Conservation (phyloP, 2,113 vertebrate species). For the Dendropsophus ebraccatus region DNA sequence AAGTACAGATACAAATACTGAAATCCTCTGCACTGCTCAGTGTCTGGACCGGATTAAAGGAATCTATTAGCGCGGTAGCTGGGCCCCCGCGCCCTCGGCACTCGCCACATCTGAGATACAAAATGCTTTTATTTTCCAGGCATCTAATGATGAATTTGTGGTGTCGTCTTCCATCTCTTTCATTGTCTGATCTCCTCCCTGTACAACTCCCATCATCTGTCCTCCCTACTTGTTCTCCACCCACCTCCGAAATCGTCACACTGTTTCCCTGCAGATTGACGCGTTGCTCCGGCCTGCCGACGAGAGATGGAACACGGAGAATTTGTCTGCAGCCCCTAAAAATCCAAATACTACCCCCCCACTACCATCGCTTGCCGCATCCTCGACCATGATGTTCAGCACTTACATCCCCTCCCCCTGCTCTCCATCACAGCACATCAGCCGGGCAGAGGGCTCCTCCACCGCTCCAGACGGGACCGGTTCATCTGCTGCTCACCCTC, state of each 20-base stretch:
- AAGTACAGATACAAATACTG: too few species aligned
- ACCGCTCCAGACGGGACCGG: conserved; percentile 56
- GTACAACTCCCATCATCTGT: conserved; percentile 38
- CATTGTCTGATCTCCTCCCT: conserved; percentile 60
- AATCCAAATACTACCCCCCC: neutral
- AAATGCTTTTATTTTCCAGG: conserved; percentile 92
- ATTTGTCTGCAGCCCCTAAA: conserved; percentile 75
- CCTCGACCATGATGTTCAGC: conserved; percentile 61
- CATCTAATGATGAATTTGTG: conserved; percentile 93
- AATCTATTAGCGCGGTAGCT: neutral
- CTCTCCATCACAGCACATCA: conserved; percentile 68
- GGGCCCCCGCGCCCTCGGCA: neutral
- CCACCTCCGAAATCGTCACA: conserved; percentile 64
- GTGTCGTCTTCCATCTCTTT: conserved; percentile 81
- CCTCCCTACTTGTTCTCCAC: conserved; percentile 56
- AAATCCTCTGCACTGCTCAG: neutral
- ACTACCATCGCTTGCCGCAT: neutral
- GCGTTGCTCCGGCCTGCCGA: conserved; percentile 86
- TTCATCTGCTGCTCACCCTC: conserved; percentile 57
- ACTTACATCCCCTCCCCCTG: conserved; percentile 59
- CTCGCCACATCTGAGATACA: neutral
- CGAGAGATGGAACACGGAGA: conserved; percentile 89
- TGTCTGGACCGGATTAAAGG: neutral
- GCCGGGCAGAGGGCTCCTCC: conserved; percentile 62
- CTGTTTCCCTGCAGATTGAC: conserved; percentile 91